These are phyloP conservation scores for Xanthia togata DNA, from an alignment of 2,888 invertebrate species.

Conservation along the genomic window DNA sequence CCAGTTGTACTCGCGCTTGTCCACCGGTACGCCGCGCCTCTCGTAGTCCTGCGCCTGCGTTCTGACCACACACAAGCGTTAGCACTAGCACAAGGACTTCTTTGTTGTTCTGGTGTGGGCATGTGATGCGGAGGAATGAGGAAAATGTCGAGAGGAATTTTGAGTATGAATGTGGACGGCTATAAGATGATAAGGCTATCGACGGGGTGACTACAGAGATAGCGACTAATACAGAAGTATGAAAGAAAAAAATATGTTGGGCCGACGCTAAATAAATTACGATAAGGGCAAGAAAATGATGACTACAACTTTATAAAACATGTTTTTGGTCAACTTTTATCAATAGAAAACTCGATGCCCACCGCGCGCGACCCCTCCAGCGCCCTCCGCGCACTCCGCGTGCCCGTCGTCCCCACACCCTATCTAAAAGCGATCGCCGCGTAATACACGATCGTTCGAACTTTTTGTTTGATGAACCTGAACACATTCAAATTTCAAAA, in stretches of 20 bases:
- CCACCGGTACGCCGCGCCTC: slow-evolving; percentile 96
- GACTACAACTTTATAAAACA: neutral
- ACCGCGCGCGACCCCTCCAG: no score
- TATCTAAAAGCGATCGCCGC: no score
- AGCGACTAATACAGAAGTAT: no score
- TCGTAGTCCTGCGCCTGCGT: slow-evolving; percentile 97
- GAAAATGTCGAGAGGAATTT: neutral
- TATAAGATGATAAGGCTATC: neutral
- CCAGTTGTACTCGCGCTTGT: slow-evolving; percentile 98
- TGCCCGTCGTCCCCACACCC: no score
- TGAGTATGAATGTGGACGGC: neutral
- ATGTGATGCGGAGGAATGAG: neutral
- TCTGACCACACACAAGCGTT: slow-evolving; percentile 72
- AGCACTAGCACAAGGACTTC: neutral
- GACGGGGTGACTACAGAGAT: no score
- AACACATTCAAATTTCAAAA: no score
- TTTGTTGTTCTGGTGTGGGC: neutral
- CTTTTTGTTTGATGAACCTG: no score
- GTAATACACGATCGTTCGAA: no score
- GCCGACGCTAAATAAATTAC: neutral
- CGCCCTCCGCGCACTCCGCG: no score
- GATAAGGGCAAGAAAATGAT: neutral
- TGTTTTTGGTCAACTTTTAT: no score
- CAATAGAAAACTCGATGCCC: no score
- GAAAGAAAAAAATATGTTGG: neutral